Evolutionary conservation across 1,140 invertebrate species (phyloP).

Genomic region (Streblospio benedicti): DNA sequence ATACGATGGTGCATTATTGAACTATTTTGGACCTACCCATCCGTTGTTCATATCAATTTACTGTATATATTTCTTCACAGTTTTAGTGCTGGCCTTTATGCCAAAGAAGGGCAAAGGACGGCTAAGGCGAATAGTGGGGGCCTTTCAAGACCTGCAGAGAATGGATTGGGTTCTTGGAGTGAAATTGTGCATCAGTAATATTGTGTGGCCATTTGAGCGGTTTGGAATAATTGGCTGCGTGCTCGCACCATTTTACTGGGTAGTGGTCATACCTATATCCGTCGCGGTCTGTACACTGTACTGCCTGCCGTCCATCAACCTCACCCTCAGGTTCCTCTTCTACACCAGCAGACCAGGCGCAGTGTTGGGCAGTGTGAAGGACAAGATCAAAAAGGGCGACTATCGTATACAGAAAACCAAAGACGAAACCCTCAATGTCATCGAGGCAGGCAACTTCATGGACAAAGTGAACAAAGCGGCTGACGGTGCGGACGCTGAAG

Average conservation of each 20-base stretch:
- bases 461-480: too few relatives aligned
- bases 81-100: slow-evolving; percentile 28
- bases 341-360: slow-evolving; percentile 33
- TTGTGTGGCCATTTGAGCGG: slow-evolving; percentile 17
- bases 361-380: too few relatives aligned
- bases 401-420: too few relatives aligned
- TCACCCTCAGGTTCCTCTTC: slow-evolving; percentile 34
- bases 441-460: too few relatives aligned
- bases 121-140: slow-evolving; percentile 5
- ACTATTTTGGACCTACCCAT: slow-evolving; percentile 37
- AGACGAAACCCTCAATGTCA: too few relatives aligned
- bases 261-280: slow-evolving; percentile 27
- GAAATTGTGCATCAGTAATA: slow-evolving; percentile 27
- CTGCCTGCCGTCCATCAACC: slow-evolving; percentile 37
- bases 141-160: slow-evolving; percentile 34
- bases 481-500: too few relatives aligned
- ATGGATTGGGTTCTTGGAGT: slow-evolving; percentile 33
- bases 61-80: slow-evolving; percentile 32
- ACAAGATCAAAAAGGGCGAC: too few relatives aligned
- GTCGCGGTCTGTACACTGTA: slow-evolving; percentile 30
- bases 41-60: slow-evolving; percentile 37
- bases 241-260: slow-evolving; percentile 29
- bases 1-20: slow-evolving; percentile 34
- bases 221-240: slow-evolving; percentile 34
- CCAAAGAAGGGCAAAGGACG: neutral